Conservation (phyloP, 2,888 invertebrate genomes). For the Polyploca ridens region DNA sequence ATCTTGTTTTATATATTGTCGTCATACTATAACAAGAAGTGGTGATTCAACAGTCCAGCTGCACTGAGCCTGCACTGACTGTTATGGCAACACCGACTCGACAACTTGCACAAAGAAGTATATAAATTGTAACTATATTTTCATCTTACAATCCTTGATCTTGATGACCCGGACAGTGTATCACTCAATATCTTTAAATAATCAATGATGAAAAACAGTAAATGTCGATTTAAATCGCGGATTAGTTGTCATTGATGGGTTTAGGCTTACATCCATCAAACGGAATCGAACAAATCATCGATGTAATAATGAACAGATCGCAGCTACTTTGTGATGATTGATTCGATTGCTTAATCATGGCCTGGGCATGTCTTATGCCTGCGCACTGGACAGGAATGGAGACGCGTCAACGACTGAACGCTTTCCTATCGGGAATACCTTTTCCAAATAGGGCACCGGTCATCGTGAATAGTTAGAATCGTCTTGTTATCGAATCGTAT, state of each 20-base stretch:
- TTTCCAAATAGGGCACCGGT: conserved; percentile 48
- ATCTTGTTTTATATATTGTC: not conserved
- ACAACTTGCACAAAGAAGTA: conserved; percentile 27
- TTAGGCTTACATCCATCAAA: too few relatives aligned
- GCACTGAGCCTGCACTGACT: conserved; percentile 32
- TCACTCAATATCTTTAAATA: not conserved
- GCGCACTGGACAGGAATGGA: conserved; percentile 41
- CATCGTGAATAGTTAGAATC: not conserved
- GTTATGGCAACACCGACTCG: conserved; percentile 38
- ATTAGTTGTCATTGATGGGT: too few relatives aligned
- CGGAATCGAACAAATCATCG: too few relatives aligned
- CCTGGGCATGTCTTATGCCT: too few relatives aligned
- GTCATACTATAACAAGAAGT: conserved; percentile 6
- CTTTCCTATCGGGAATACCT: conserved; percentile 43
- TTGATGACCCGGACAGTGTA: not conserved
- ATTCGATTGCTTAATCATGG: too few relatives aligned
- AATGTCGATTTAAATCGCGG: not conserved
- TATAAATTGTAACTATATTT: not conserved
- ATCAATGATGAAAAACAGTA: too few relatives aligned
- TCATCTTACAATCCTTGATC: not conserved
- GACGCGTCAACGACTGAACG: conserved; percentile 38
- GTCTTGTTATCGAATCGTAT: not conserved
- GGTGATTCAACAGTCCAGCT: conserved; percentile 45
- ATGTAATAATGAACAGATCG: too few relatives aligned
- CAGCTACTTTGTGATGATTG: too few relatives aligned